Percentiles rank a stretch among this genome's conserved stretches.
phyloP scores from a whole-genome alignment of 2,113 vertebrate species.

The Sciurus niger region DNA sequence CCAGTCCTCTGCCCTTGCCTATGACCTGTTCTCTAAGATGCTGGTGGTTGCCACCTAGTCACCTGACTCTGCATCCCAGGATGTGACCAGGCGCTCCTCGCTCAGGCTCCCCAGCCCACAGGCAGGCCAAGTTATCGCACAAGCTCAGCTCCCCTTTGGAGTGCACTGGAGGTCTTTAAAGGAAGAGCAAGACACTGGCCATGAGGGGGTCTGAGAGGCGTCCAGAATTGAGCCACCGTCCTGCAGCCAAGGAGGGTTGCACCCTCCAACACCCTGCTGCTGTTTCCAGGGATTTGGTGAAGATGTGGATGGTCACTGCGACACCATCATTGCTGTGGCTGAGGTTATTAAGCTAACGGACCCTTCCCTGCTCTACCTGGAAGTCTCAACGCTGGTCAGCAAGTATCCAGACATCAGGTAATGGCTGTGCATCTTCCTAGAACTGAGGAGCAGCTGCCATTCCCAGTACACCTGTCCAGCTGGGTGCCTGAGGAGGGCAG shows the following conservation, averaged over 20 bases:
- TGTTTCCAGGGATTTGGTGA: conserved; percentile 89
- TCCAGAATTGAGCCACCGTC: neutral
- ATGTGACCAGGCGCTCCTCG: neutral
- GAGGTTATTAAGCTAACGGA: conserved; percentile 99
- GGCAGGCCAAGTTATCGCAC: neutral
- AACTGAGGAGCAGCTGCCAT: neutral
- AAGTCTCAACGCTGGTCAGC: conserved; percentile 97
- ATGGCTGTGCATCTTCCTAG: neutral
- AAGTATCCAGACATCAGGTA: conserved; percentile 99
- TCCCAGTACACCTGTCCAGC: neutral
- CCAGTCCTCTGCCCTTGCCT: neutral
- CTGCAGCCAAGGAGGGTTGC: no score
- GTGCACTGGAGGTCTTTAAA: neutral
- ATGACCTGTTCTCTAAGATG: neutral
- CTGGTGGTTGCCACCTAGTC: neutral
- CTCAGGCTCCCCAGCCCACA: no score
- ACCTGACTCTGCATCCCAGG: neutral
- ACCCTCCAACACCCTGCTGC: no score
- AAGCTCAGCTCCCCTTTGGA: neutral
- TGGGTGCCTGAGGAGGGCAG: no score
- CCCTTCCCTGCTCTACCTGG: conserved; percentile 97
- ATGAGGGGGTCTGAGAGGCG: neutral
- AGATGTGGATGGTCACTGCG: conserved; percentile 94
- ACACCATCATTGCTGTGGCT: conserved; percentile 95
- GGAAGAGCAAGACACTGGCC: neutral